Base-by-base conservation (phyloP, 2,888 invertebrate species). In the Blastobasis adustella region DNA sequence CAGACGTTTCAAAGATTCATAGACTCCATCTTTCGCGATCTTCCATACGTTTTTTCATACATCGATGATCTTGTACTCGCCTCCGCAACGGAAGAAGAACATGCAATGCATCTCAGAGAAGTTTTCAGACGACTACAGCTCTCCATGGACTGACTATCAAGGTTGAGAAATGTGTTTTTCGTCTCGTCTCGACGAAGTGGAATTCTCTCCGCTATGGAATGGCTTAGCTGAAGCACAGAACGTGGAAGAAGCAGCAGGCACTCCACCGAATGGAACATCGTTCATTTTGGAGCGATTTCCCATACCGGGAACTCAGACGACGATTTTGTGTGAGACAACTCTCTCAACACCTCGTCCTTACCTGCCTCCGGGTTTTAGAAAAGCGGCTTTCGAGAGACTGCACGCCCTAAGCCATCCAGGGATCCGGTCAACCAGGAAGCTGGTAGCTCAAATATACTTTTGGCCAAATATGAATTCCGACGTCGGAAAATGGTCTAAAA, bases 11-110 rank as follows among this genome's bases (percentile, higher is more conserved):
- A 72, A 49, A 50, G 66, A 9, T 63, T 63, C 49, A 61, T 69
- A 50, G 44, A 54, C 44, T 49, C 52, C 3, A 56, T 61, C 1
- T 37, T 60, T 4, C 45, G 49, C 5, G 60, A 55, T 5, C 49
- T 67, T 3, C 65, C 61, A 40, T 61, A 65, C 54, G 49, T 56
- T 5, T 65, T 58, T 49, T 48, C 49, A 5, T 73, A 67, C 51
- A 54, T 71, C 9, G 70, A 73, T 51, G 73, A 73, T 54, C 56
- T 71, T 10, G 49, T 72, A 8, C 51, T 67, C 1, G 61, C 62
- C 10, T 63, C 62, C 4, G 10, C 37, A 6, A 37, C 44, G 36
- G 38, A n/a, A 39, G 47, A 8, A 23, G 40, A 54, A 57, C 58
- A 58, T 37, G 37, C 42, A n/a, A 37, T 49, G 6, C 56, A 61